phyloP scores from a whole-genome alignment of 2,113 vertebrate genomes.

The Edolisoma coerulescens region DNA sequence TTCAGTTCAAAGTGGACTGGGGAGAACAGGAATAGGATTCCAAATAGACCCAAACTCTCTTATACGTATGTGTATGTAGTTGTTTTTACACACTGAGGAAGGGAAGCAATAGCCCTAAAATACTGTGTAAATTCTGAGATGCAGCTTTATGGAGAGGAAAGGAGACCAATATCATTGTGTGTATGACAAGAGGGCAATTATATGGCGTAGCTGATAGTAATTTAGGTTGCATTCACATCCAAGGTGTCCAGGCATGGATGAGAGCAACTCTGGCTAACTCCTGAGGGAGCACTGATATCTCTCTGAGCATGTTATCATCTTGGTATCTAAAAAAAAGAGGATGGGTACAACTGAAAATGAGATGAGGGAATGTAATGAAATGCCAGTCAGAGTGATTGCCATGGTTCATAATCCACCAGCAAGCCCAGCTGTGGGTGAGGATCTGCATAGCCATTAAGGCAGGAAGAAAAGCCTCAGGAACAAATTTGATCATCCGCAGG shows the following conservation, averaged over 20 bases:
- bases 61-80: fast-evolving
- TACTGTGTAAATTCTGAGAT: neutral
- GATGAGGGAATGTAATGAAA: neutral
- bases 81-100: neutral
- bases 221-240: neutral
- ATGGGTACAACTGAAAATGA: neutral
- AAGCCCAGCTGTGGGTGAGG: neutral
- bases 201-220: neutral
- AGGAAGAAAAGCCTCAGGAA: neutral
- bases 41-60: neutral
- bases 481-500: neutral
- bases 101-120: neutral
- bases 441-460: neutral
- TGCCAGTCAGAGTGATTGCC: neutral
- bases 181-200: neutral
- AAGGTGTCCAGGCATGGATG: neutral
- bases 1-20: neutral
- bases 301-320: neutral
- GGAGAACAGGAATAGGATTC: neutral
- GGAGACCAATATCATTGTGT: neutral
- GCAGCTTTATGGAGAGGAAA: neutral
- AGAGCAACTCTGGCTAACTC: neutral
- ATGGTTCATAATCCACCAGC: neutral
- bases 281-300: neutral
- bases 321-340: neutral